phyloP scores from a whole-genome alignment of 2,888 invertebrate genomes.

The Hirtodrosophila cameraria region DNA sequence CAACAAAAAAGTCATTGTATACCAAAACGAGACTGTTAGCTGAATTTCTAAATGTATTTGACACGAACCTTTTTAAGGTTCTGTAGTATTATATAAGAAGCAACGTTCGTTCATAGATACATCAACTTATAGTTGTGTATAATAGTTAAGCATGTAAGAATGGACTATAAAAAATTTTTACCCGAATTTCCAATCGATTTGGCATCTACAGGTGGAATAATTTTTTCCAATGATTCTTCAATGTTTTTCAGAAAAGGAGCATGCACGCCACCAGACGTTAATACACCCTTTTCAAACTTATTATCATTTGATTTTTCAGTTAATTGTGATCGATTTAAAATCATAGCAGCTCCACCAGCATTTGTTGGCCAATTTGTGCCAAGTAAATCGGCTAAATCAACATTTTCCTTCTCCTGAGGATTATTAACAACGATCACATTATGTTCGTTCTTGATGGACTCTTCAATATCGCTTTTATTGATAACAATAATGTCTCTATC shows the following conservation, averaged over 20 bases:
- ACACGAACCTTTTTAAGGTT: too few relatives aligned
- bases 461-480: slow-evolving; percentile 79
- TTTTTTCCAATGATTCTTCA: slow-evolving; percentile 32
- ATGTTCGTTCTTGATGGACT: slow-evolving; percentile 76
- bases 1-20: too few relatives aligned
- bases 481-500: slow-evolving; percentile 81
- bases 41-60: too few relatives aligned
- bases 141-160: background rate
- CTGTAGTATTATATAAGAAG: too few relatives aligned
- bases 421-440: slow-evolving; percentile 79
- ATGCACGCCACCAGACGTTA: background rate
- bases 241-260: slow-evolving; percentile 8
- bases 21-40: too few relatives aligned
- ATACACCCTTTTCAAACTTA: slow-evolving; percentile 28
- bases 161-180: slow-evolving; percentile 9
- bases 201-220: background rate
- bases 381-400: slow-evolving; percentile 81
- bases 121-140: too few relatives aligned
- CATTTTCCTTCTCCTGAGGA: slow-evolving; percentile 64
- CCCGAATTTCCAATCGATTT: slow-evolving; percentile 21
- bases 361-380: slow-evolving; percentile 82
- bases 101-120: too few relatives aligned
- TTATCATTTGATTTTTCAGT: slow-evolving; percentile 21
- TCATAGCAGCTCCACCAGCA: slow-evolving; percentile 81
- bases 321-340: slow-evolving; percentile 71